Evolutionary conservation across 2,113 vertebrate genomes (phyloP).

Genomic region (Larimichthys crocea): DNA sequence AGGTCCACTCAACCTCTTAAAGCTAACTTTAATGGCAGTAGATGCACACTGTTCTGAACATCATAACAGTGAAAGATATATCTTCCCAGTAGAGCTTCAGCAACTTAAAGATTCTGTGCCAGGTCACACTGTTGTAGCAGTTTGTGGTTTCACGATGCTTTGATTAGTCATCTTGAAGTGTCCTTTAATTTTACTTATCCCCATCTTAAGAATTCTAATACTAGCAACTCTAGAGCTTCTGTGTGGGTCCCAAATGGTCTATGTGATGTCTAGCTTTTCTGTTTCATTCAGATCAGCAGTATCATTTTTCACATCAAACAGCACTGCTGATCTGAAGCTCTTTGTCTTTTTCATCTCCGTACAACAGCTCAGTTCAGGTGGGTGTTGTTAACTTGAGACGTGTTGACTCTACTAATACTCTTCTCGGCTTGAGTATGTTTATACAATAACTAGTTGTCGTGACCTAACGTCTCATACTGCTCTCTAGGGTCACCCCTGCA

Average conservation of each 20-base stretch:
- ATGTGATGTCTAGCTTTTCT: background rate
- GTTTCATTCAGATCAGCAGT: constrained; percentile 1
- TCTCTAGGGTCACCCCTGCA: background rate
- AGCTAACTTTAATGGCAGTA: constrained; percentile 37
- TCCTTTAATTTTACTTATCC: background rate
- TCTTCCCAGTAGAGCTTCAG: background rate
- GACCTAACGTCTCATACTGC: background rate
- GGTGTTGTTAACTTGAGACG: background rate
- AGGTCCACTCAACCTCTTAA: constrained; percentile 33
- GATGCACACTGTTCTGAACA: constrained; percentile 10
- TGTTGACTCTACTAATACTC: background rate
- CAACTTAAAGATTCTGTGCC: background rate
- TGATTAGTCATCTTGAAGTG: constrained; percentile 13
- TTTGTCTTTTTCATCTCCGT: background rate
- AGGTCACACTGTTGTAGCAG: background rate
- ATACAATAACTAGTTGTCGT: background rate
- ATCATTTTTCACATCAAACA: background rate
- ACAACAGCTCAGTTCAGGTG: background rate
- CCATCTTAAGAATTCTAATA: background rate
- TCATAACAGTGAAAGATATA: constrained; percentile 16
- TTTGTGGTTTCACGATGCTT: background rate
- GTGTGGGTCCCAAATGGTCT: background rate
- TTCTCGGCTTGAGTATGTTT: background rate
- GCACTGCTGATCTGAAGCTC: background rate
- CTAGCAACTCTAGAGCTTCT: background rate